These are phyloP conservation scores for Cinara cedri DNA, from an alignment of 2,888 invertebrate genomes.

Conservation along the genomic window DNA sequence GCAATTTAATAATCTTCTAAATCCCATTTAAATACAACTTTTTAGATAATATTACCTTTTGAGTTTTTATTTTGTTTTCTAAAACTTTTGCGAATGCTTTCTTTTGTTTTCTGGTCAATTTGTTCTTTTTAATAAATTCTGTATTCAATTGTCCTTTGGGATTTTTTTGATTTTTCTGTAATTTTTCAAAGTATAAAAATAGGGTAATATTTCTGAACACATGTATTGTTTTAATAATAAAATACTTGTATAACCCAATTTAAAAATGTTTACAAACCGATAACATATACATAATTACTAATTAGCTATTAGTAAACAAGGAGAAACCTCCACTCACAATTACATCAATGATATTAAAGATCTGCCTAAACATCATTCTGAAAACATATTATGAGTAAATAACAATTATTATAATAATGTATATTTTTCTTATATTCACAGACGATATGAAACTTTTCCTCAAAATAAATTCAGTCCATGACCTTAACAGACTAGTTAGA, in stretches of 20 bases:
- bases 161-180: conserved; percentile 27
- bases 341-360: no score
- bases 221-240: not conserved
- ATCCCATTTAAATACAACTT: not conserved
- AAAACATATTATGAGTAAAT: not conserved
- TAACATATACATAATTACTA: no score
- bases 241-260: not conserved
- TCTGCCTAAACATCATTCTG: no score
- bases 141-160: not conserved
- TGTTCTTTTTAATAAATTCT: conserved; percentile 23
- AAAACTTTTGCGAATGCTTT: conserved; percentile 46
- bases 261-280: not conserved
- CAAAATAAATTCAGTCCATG: no score
- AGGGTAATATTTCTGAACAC: not conserved
- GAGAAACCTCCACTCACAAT: no score
- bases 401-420: no score
- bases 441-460: no score
- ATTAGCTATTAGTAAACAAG: not conserved
- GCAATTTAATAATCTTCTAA: not conserved
- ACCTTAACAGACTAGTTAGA: no score
- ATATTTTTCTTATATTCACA: no score
- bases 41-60: conserved; percentile 23
- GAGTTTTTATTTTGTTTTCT: conserved; percentile 42
- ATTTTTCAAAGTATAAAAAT: not conserved
- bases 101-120: conserved; percentile 38